phyloP scores from a whole-genome alignment of 2,113 vertebrate genomes.

The Dipodomys merriami region DNA sequence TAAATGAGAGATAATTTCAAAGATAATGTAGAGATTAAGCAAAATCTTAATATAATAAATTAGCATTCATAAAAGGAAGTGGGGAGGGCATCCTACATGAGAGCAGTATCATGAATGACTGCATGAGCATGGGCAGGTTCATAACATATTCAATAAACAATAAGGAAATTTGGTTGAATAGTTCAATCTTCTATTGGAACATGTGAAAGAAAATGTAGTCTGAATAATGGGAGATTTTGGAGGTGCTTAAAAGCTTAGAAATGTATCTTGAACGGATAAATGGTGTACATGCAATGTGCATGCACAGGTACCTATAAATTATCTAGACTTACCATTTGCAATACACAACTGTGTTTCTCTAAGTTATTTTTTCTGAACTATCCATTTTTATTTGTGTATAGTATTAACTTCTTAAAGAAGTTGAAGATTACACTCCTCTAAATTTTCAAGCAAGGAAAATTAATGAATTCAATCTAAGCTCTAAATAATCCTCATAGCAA shows the following conservation, averaged over 20 bases:
- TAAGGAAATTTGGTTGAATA: not conserved
- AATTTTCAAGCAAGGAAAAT: not conserved
- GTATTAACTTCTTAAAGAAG: not conserved
- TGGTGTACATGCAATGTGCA: not conserved
- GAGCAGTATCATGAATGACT: not conserved
- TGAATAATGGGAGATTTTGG: not conserved
- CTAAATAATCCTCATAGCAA: not conserved
- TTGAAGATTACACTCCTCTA: not conserved
- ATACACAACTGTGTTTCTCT: not conserved
- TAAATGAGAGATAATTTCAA: not conserved
- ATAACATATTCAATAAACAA: not conserved
- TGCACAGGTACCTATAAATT: not conserved
- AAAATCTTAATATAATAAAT: not conserved
- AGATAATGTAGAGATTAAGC: not conserved
- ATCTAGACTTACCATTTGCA: not conserved
- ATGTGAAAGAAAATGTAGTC: not conserved
- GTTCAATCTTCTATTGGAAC: not conserved
- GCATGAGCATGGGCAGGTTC: not conserved
- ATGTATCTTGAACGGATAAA: not conserved
- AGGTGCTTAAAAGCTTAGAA: not conserved
- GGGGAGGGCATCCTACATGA: not conserved
- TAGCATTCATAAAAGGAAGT: slow-evolving; percentile 16
- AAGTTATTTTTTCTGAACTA: not conserved
- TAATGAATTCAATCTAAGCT: not conserved
- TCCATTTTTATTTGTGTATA: not conserved